Base-by-base conservation (phyloP, 92 coral and sea anemone species). In the Porites divaricata region DNA sequence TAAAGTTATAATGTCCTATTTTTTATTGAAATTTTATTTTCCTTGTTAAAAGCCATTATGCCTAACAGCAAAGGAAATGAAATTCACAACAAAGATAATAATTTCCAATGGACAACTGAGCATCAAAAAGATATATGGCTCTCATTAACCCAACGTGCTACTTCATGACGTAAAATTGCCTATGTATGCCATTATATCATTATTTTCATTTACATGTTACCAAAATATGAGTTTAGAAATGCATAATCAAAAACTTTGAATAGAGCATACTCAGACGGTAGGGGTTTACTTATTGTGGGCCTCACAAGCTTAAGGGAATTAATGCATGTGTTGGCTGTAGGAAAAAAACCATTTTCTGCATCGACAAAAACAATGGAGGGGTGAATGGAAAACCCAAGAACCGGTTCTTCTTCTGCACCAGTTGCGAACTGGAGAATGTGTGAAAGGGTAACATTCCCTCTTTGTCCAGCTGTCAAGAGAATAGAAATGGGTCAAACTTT, bases 341-440 rank as follows among this genome's bases (percentile, higher is more conserved):
- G n/a, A n/a, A n/a, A n/a, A n/a, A n/a, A n/a, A n/a, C n/a, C n/a
- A n/a, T n/a, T n/a, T n/a, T n/a, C n/a, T n/a, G n/a, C n/a, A n/a
- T n/a, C n/a, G n/a, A n/a, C n/a, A n/a, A n/a, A n/a, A n/a, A n/a
- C n/a, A n/a, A n/a, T n/a, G n/a, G n/a, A n/a, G 63, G 87, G 93
- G 82, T 75, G 82, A 70, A 93, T 71, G 67, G 77, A 52, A 87
- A 93, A 93, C 41, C 97, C 92, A 64, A 93, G 70, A 19, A 93
- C 80, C 52, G 96, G 96, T 74, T 93, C 94, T 83, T 88, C 91
- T 57, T 93, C 96, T 15, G 90, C 81, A 26, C 89, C 91, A 48
- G 94, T 91, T 51, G 76, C 86, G 65, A 93, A 93, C 76, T 85
- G 84, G 35, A 93, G 79, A 84, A 93, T 83, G 63, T 88, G 90